Base-by-base conservation (phyloP, 2,113 vertebrate genomes). In the Vireo altiloquus region DNA sequence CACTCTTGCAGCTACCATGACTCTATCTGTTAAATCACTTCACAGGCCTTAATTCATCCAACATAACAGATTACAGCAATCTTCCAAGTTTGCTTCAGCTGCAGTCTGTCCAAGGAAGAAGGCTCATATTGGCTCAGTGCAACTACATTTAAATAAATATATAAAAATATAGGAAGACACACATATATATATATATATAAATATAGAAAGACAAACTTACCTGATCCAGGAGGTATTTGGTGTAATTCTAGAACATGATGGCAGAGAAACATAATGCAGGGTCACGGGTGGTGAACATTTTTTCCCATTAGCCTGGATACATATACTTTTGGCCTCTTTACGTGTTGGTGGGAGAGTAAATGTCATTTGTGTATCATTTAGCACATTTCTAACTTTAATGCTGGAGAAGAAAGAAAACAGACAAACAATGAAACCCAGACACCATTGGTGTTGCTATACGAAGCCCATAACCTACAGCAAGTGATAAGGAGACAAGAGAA, bases 171-270 rank as follows among this genome's bases (percentile, higher is more conserved):
- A 90, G 46, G 40, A 90, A 66, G 61, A 53, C 11, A 69, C n/a
- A n/a, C n/a, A n/a, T n/a, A n/a, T n/a, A n/a, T n/a, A n/a, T n/a
- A n/a, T n/a, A n/a, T n/a, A n/a, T n/a, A n/a, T n/a, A n/a, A 35
- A 19, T 23, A 52, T 0, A 90, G 46, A 42, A 90, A 66, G 61
- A 53, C 11, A 69, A 81, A 70, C 28, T 61, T 97, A 99, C 98
- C 98, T 98, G 75, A 94, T 92, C 98, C 98, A 99, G 81, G 97
- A 97, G 74, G 81, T 96, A 16, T 94, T 95, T 81, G 98, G 98
- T 40, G 94, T 92, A 44, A 98, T 96, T 37, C 49, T 80, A 70
- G 91, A 90, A 79, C 98, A 99, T 6, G 77, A 96, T 2, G 98
- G 98, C 35, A 96, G 87, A 2, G 98, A 98, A 31, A 97, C 94